phyloP scores from a whole-genome alignment of 2,888 invertebrate genomes.

The Oscheius sp. region DNA sequence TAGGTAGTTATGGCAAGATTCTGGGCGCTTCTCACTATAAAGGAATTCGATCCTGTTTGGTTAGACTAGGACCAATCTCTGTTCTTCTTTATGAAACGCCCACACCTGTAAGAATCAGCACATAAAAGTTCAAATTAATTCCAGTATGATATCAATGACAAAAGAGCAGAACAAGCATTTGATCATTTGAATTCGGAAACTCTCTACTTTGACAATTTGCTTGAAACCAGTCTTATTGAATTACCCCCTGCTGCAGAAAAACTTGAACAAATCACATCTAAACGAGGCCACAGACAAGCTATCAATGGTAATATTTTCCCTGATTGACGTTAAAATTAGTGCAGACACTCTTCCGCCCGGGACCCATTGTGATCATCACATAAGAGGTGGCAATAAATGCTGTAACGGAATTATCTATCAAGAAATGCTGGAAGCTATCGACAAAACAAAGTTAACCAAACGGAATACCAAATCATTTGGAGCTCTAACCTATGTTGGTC shows the following conservation, averaged over 20 bases:
- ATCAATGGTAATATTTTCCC: background rate
- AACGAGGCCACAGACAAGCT: background rate
- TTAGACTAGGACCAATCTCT: background rate
- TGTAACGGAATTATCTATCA: constrained; percentile 47
- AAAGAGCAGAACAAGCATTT: background rate
- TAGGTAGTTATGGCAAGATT: background rate
- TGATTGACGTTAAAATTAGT: background rate
- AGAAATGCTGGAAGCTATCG: constrained; percentile 46
- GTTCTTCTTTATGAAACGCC: constrained; percentile 19
- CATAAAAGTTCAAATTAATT: background rate
- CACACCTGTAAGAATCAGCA: background rate
- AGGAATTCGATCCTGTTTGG: background rate
- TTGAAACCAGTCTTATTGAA: background rate
- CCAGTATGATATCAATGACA: background rate
- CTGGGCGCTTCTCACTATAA: background rate
- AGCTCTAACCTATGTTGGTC: background rate
- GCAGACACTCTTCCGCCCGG: background rate
- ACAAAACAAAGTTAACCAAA: background rate
- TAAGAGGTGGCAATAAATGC: constrained; percentile 45
- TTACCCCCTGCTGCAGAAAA: too few species aligned
- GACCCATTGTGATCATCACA: constrained; percentile 10
- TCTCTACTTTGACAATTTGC: background rate
- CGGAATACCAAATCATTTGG: background rate
- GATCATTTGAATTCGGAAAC: constrained; percentile 2
- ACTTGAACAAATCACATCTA: background rate